Evolutionary conservation across 1,140 invertebrate species (phyloP).

Genomic region (Neodiprion fabricii): DNA sequence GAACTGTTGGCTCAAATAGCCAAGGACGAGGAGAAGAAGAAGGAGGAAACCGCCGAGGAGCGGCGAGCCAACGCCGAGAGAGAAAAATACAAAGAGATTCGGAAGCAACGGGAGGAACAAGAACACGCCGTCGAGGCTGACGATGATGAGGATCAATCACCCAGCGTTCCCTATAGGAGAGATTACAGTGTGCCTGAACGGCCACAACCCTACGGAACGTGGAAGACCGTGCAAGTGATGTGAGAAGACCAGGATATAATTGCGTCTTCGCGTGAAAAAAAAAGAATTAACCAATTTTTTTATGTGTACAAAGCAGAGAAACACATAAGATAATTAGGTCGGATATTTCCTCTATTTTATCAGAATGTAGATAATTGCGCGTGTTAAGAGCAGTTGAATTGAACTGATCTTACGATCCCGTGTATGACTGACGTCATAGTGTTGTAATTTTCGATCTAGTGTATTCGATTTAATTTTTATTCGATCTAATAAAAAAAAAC

Average conservation of each 20-base stretch:
- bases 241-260: conserved; percentile 39
- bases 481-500: too few relatives aligned
- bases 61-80: conserved; percentile 58
- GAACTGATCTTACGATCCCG: background rate
- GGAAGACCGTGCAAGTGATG: conserved; percentile 66
- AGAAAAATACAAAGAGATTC: conserved; percentile 56
- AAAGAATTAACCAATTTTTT: conserved; percentile 13
- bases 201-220: conserved; percentile 70
- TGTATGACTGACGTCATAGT: background rate
- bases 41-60: conserved; percentile 46
- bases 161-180: conserved; percentile 60
- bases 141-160: conserved; percentile 45
- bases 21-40: conserved; percentile 59
- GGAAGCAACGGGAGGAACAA: conserved; percentile 49
- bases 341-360: background rate
- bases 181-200: conserved; percentile 56
- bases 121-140: conserved; percentile 38
- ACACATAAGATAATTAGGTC: too few relatives aligned
- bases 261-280: too few relatives aligned
- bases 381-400: background rate
- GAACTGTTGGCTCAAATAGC: conserved; percentile 64
- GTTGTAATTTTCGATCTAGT: conserved; percentile 8
- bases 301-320: conserved; percentile 4
- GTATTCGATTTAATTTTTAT: conserved; percentile 9
- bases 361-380: background rate